phyloP scores from a whole-genome alignment of 1,140 invertebrate genomes.

The Fragariocoptes setiger region DNA sequence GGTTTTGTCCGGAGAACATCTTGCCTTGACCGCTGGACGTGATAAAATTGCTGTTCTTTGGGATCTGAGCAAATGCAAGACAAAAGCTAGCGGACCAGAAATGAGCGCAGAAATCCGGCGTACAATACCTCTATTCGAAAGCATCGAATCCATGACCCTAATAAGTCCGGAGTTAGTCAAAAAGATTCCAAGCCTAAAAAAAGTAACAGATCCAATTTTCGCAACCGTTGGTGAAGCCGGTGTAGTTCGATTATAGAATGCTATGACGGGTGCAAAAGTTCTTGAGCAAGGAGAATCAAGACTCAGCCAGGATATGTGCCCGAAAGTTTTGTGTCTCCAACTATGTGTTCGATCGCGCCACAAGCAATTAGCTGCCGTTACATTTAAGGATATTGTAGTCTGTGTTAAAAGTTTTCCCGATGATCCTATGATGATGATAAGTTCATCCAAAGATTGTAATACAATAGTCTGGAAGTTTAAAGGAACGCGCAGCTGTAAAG shows the following conservation, averaged over 20 bases:
- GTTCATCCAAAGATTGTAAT: conserved; percentile 51
- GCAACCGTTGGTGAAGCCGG: conserved; percentile 42
- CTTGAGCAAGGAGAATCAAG: conserved; percentile 31
- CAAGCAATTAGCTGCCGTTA: conserved; percentile 32
- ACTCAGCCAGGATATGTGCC: conserved; percentile 16
- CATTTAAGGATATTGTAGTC: conserved; percentile 45
- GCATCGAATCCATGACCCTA: conserved; percentile 15
- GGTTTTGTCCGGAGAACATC: conserved; percentile 26
- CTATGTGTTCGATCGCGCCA: conserved; percentile 7
- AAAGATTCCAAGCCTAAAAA: neutral
- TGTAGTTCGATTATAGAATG: conserved; percentile 35
- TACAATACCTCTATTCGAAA: conserved; percentile 41
- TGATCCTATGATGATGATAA: conserved; percentile 35
- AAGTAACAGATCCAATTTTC: conserved; percentile 16
- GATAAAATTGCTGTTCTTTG: conserved; percentile 69
- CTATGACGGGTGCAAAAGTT: conserved; percentile 27
- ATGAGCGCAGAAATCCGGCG: no score
- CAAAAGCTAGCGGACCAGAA: conserved; percentile 8
- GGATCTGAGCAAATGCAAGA: conserved; percentile 26
- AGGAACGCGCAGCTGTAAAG: no score
- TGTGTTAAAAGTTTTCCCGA: conserved; percentile 28
- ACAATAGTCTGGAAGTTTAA: conserved; percentile 42
- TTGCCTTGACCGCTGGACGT: conserved; percentile 31
- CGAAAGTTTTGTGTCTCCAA: conserved; percentile 4
- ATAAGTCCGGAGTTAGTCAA: conserved; percentile 10